phyloP scores from a whole-genome alignment of 2,888 invertebrate species.

The Eugnorisma glareosa region DNA sequence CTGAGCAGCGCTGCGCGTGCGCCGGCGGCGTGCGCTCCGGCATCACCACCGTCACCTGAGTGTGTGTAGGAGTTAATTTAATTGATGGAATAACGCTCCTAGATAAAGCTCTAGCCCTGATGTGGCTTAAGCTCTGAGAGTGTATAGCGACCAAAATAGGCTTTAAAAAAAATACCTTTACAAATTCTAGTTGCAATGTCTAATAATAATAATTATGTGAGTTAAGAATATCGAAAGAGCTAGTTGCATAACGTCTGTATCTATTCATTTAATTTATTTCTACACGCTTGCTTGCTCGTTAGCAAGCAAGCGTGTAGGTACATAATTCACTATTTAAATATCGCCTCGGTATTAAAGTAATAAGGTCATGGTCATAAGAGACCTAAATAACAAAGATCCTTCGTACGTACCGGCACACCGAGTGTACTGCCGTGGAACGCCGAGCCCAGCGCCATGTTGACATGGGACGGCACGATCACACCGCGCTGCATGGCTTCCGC shows the following conservation, averaged over 20 bases:
- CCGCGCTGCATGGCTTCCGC: conserved; percentile 77
- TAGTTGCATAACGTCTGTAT: neutral
- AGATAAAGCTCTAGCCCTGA: neutral
- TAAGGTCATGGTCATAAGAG: neutral
- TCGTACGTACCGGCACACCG: conserved; percentile 80
- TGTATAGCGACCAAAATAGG: neutral
- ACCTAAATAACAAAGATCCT: neutral
- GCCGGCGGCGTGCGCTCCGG: conserved; percentile 82
- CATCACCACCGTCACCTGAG: conserved; percentile 85
- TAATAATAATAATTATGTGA: too few relatives aligned
- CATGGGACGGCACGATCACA: conserved; percentile 85
- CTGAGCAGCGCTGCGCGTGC: conserved; percentile 83
- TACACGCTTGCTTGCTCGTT: too few relatives aligned
- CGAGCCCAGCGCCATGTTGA: conserved; percentile 84
- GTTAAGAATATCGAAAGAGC: neutral
- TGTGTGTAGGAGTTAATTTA: conserved; percentile 1
- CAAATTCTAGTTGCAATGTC: neutral
- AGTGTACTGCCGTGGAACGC: conserved; percentile 85
- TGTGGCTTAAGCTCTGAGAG: neutral
- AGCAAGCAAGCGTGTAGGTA: too few relatives aligned
- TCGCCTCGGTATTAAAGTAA: neutral
- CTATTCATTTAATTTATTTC: neutral
- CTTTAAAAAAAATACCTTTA: neutral
- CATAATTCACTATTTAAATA: neutral
- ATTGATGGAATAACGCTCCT: neutral